Evolutionary conservation across 2,888 invertebrate genomes (phyloP), one percentile per base, ranked within the genome.

Genomic region (Lucinisca nassula): DNA sequence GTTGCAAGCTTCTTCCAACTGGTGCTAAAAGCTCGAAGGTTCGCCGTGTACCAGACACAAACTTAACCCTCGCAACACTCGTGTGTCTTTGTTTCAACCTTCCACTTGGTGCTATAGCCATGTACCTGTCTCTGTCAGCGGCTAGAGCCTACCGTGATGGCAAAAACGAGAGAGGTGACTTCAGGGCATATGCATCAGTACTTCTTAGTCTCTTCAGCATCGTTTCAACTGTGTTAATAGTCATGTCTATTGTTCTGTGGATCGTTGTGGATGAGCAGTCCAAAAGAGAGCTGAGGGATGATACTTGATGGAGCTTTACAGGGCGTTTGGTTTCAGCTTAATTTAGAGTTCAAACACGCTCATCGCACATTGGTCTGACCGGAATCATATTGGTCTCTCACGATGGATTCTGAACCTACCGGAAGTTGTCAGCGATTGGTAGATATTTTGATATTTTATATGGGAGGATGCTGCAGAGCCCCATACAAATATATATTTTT

Each of bases 51-150:
- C 92, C 92, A 0, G 91, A 92, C 58, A 93, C 93, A 10, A 92
- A 93, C 75, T 77, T 92, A 38, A 83, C 91, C 12, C 77, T 93
- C 10, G 92, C 92, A 27, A 92, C 91, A 78, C 79, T 93, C 49
- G 91, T 92, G 17, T 90, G 91, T 37, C 61, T 92, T 10, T 93
- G 93, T 83, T 93, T 93, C 72, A 92, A 92, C 72, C 76, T 91
- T 2, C 91, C 92, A 0, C 75, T 93, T 1, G 93, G 93, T 27
- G 88, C 83, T 1, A 40, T 92, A 3, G 92, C 93, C 10, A 91
- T 92, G 79, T 93, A 91, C 75, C 81, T 89, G 30, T 92, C 93
- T 0, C 77, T 92, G 45, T 87, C 91, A n/a, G 92, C 93, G 1
- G 90, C 92, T 14, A 84, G 83, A 32, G 81, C 91, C 32, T 92